These are phyloP conservation scores for Nothocercus julius DNA, from an alignment of 2,113 vertebrate genomes.

Conservation along the genomic window DNA sequence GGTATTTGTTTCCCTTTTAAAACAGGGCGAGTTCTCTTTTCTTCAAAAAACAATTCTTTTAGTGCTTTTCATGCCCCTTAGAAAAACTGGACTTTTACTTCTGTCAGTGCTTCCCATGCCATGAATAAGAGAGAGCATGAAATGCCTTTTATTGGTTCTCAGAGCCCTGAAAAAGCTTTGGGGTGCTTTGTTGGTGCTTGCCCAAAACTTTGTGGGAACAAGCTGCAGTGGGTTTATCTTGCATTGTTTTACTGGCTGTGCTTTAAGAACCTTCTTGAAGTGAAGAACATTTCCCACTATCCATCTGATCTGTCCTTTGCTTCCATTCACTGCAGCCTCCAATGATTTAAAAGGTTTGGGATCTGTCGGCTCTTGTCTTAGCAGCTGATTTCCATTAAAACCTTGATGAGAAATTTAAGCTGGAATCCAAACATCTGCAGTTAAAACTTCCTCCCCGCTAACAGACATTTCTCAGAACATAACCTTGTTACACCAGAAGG, in stretches of 20 bases:
- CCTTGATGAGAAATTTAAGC: constrained; percentile 81
- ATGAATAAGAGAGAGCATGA: background rate
- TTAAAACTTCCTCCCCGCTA: constrained; percentile 74
- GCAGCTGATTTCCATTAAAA: constrained; percentile 83
- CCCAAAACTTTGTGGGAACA: constrained; percentile 24
- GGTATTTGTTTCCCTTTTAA: background rate
- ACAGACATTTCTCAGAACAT: constrained; percentile 75
- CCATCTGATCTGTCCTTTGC: background rate
- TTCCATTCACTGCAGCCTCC: constrained; percentile 64
- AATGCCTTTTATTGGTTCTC: constrained; percentile 16
- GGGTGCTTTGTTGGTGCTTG: background rate
- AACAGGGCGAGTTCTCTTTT: background rate
- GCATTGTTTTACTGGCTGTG: background rate
- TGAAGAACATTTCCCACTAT: constrained; percentile 46
- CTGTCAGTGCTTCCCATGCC: constrained; percentile 15
- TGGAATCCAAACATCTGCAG: constrained; percentile 83
- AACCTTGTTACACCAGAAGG: constrained; percentile 68
- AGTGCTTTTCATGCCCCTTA: background rate
- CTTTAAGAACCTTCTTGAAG: constrained; percentile 8
- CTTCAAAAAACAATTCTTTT: background rate
- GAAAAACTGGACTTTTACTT: constrained; percentile 7
- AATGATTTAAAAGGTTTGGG: constrained; percentile 61
- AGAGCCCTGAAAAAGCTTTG: background rate
- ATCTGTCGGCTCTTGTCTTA: constrained; percentile 35
- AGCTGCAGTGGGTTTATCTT: background rate